phyloP scores from a whole-genome alignment of 2,113 vertebrate species.

The Malurus alboscapulatus region DNA sequence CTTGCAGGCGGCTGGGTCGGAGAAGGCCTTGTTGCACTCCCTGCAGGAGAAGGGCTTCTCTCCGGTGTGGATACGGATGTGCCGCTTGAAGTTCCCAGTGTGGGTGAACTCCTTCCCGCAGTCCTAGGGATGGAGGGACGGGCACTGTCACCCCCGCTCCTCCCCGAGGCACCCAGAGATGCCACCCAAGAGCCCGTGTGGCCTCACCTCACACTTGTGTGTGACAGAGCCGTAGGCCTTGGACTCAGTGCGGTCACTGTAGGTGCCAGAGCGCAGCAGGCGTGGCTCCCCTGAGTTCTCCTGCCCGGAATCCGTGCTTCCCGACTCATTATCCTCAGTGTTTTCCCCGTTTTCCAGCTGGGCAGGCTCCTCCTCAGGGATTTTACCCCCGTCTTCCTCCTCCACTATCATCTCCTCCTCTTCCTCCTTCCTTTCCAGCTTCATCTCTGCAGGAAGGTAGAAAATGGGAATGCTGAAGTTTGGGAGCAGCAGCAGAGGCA shows the following conservation, averaged over 20 bases:
- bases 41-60: slow-evolving; percentile 95
- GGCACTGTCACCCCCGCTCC: rapidly evolving
- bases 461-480: rapidly evolving
- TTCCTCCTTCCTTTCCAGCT: slow-evolving; percentile 59
- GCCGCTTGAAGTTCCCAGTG: slow-evolving; percentile 95
- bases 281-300: slow-evolving; percentile 61
- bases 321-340: slow-evolving; percentile 63
- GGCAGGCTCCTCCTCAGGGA: not conserved
- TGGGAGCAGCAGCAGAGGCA: not conserved
- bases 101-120: slow-evolving; percentile 98
- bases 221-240: slow-evolving; percentile 91
- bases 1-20: slow-evolving; percentile 93
- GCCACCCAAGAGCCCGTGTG: rapidly evolving
- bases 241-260: slow-evolving; percentile 86
- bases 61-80: slow-evolving; percentile 96
- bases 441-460: slow-evolving; percentile 23
- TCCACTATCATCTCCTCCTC: slow-evolving; percentile 19
- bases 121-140: slow-evolving; percentile 71
- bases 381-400: not conserved
- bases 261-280: slow-evolving; percentile 69
- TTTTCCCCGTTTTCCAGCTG: slow-evolving; percentile 47
- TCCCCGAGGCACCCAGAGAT: rapidly evolving
- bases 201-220: slow-evolving; percentile 92
- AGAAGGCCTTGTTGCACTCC: slow-evolving; percentile 95
- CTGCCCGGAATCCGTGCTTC: slow-evolving; percentile 67